These are phyloP conservation scores for Himalopsyche japonica DNA, from an alignment of 2,888 invertebrate genomes.

Conservation along the genomic window DNA sequence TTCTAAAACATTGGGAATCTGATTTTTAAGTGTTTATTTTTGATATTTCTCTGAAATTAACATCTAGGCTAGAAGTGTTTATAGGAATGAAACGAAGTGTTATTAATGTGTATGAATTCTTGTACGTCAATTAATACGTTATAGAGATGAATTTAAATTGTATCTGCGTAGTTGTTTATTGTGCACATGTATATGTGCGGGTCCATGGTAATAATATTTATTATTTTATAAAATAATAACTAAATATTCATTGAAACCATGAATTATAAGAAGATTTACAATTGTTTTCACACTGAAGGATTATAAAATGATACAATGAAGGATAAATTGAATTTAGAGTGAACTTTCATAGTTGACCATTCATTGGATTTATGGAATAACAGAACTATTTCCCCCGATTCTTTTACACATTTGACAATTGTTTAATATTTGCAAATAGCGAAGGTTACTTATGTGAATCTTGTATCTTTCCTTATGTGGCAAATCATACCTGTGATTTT, in stretches of 20 bases:
- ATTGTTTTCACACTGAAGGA: not conserved
- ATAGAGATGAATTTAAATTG: not conserved
- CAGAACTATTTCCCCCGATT: no score
- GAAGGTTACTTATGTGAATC: no score
- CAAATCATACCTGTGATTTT: no score
- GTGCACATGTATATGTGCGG: not conserved
- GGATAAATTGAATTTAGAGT: no score
- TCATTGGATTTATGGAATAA: no score
- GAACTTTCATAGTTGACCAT: no score
- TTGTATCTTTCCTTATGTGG: no score
- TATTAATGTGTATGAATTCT: not conserved
- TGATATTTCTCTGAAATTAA: not conserved
- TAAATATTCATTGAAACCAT: not conserved
- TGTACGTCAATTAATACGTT: not conserved
- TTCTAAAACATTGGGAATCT: not conserved
- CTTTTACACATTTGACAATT: no score
- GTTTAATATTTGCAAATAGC: no score
- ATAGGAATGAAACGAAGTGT: not conserved
- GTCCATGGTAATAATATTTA: not conserved
- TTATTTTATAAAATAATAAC: no score
- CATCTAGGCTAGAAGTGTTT: not conserved
- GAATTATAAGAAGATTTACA: not conserved
- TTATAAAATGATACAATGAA: not conserved
- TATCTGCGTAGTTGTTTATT: not conserved
- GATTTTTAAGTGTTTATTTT: not conserved